phyloP scores from a whole-genome alignment of 2,888 invertebrate genomes.

The Psococerastis gibbosa region DNA sequence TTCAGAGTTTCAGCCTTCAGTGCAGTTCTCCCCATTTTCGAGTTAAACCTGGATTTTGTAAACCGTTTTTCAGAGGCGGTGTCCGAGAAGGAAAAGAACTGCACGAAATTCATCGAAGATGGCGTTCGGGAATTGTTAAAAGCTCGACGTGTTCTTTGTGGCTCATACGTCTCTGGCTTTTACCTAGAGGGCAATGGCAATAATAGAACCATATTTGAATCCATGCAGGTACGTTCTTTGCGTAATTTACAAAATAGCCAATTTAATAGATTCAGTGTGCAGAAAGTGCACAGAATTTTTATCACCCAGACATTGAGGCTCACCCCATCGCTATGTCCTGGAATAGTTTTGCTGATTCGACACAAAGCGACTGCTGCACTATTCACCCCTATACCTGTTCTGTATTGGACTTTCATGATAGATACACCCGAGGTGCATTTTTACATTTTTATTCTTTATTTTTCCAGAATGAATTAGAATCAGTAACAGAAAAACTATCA shows the following conservation, averaged over 20 bases:
- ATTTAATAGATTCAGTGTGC: too few relatives aligned
- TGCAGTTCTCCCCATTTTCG: too few relatives aligned
- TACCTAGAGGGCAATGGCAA: slow-evolving; percentile 43
- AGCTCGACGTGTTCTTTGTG: slow-evolving; percentile 39
- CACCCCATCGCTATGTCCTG: too few relatives aligned
- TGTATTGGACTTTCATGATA: too few relatives aligned
- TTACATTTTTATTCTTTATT: slow-evolving; percentile 9
- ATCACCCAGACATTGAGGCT: too few relatives aligned
- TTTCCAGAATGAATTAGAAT: slow-evolving; percentile 41
- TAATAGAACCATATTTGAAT: slow-evolving; percentile 45
- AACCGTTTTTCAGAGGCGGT: neutral
- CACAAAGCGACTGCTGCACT: too few relatives aligned
- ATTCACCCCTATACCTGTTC: too few relatives aligned
- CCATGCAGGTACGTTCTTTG: slow-evolving; percentile 43
- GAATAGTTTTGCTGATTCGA: too few relatives aligned
- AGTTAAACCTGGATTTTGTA: neutral
- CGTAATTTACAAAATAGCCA: too few relatives aligned
- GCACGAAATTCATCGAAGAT: slow-evolving; percentile 38
- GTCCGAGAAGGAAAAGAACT: slow-evolving; percentile 17
- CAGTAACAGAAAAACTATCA: slow-evolving; percentile 41
- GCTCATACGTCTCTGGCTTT: slow-evolving; percentile 47
- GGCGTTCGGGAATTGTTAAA: slow-evolving; percentile 42
- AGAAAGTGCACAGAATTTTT: too few relatives aligned
- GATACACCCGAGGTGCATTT: too few relatives aligned
- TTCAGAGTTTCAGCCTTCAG: too few relatives aligned